Conservation (phyloP, 2,113 vertebrate species). For the Tyrannus savana region DNA sequence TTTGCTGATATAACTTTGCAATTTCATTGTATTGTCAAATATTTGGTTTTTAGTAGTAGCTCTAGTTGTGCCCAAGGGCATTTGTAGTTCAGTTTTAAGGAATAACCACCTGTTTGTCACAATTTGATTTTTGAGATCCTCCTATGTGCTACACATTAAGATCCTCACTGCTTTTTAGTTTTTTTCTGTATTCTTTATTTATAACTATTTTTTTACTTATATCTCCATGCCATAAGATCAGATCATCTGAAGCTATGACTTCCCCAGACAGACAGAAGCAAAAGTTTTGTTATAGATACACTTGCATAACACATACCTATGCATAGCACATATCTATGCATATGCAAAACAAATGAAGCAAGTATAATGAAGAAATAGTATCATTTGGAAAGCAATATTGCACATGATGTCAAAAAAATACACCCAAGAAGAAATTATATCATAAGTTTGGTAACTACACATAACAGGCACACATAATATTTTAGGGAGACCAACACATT, state of each 20-base stretch:
- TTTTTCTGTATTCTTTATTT: not conserved
- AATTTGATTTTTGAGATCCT: not conserved
- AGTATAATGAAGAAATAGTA: not conserved
- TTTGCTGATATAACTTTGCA: too few species aligned
- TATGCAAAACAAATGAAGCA: not conserved
- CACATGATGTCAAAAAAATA: not conserved
- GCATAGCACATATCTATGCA: not conserved
- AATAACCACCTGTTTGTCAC: not conserved
- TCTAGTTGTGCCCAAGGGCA: too few species aligned
- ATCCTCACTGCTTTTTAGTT: not conserved
- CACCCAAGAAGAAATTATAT: not conserved
- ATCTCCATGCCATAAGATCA: not conserved
- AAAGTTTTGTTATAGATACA: not conserved
- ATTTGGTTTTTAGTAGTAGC: too few species aligned
- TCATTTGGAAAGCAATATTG: not conserved
- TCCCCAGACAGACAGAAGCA: not conserved
- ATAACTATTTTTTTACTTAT: not conserved
- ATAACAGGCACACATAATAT: not conserved
- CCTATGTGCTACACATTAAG: not conserved
- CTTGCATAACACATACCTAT: not conserved
- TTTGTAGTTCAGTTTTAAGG: too few species aligned
- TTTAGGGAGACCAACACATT: not conserved
- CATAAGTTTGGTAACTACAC: not conserved
- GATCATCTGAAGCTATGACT: not conserved
- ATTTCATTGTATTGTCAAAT: too few species aligned